Evolutionary conservation across 2,888 invertebrate genomes (phyloP).

Genomic region (Lasioglossum vierecki): DNA sequence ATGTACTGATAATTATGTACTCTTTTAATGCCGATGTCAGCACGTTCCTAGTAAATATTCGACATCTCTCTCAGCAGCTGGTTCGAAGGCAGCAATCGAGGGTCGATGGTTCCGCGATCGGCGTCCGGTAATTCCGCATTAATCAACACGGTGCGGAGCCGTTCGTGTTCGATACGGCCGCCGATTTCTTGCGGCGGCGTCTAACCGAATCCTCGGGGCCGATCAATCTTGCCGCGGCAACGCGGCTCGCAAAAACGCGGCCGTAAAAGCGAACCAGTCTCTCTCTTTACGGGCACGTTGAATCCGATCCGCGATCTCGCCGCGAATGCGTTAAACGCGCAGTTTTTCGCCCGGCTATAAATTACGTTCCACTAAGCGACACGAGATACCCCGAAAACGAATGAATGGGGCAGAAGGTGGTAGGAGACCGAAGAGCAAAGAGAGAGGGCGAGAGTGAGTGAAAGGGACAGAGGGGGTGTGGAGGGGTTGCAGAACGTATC

Average conservation of each 20-base stretch:
- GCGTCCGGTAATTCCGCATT: conserved; percentile 11
- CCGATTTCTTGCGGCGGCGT: conserved; percentile 9
- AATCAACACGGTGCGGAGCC: conserved; percentile 13
- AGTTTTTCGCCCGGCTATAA: conserved; percentile 44
- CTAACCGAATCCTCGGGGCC: conserved; percentile 16
- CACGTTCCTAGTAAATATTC: not conserved
- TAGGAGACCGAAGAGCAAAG: not conserved
- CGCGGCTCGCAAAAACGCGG: conserved; percentile 14
- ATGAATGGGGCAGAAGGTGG: not conserved
- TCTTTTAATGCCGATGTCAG: not conserved
- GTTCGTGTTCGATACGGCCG: not conserved
- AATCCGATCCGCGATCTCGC: conserved; percentile 17
- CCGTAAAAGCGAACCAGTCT: conserved; percentile 1
- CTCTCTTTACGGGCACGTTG: not conserved
- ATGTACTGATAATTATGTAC: not conserved
- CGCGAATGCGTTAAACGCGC: conserved; percentile 49
- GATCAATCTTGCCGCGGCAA: conserved; percentile 31
- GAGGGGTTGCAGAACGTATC: conserved; percentile 33
- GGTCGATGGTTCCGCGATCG: not conserved
- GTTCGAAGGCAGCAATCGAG: not conserved
- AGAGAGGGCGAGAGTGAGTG: not conserved
- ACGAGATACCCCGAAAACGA: conserved; percentile 29
- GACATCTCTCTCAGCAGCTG: not conserved
- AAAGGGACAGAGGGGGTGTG: not conserved
- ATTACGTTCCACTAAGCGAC: conserved; percentile 46